Base-by-base conservation (phyloP, 2,113 vertebrate species). In the Crypturellus undulatus region DNA sequence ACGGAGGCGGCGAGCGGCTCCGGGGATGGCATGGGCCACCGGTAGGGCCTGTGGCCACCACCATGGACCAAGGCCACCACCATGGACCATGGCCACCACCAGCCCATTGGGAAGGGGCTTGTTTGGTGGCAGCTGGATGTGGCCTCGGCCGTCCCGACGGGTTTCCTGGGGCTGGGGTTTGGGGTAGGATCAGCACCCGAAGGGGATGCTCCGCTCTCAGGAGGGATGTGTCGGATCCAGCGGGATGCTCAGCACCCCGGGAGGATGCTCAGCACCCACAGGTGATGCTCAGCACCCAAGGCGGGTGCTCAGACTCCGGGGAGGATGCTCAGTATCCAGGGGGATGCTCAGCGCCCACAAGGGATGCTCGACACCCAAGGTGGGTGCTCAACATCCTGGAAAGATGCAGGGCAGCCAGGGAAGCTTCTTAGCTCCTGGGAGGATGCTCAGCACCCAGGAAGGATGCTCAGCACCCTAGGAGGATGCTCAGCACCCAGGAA, bases 1-100 rank as follows among this genome's bases (percentile, higher is more conserved):
- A 60, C 0, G 4, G 69, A 5, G 28, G 3, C 1, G 64, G 68
- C 70, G 59, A 51, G 5, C 26, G 0, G 80, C 72, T 69, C 15
- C 0, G 1, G 76, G 54, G 49, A 65, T 18, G 12, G 22, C 12
- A 0, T 1, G 67, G 76, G 71, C 51, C 80, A n/a, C 56, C 9
- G 52, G 25, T 15, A 0, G 0, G 52, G 49, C 65, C 19, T n/a
- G 38, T 22, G 20, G 47, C 47, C 47, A 49, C 47, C 47, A 49
- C 47, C 47, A 49, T 49, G 47, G 47, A 21, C 9, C 20, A 49
- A 4, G 71, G 67, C 56, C 81, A n/a, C 58, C 10, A 30, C 30
- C 15, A 0, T 0, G 2, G 52, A 51, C 65, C 20, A 1, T 0
- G 19, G 17, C 28, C 54, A 58, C 16, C 54, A 58, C 28, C 28